Conservation (phyloP, 64 coral and sea anemone species). For the Anthopleura sola region DNA sequence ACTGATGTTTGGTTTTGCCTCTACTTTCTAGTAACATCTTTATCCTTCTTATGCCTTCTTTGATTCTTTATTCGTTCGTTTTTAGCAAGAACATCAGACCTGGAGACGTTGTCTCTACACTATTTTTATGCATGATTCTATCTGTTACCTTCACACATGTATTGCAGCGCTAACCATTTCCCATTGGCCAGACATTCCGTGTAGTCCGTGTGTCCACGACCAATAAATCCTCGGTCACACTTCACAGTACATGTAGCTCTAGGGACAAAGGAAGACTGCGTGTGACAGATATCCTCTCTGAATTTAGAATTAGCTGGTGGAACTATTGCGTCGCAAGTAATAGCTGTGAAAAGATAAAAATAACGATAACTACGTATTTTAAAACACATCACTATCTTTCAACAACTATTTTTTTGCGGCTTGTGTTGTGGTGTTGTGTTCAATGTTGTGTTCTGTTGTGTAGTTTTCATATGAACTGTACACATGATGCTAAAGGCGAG, state of each 20-base stretch:
- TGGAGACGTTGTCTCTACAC: background rate
- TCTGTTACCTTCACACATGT: slow-evolving; percentile 1
- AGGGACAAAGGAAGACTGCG: no score
- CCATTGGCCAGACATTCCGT: background rate
- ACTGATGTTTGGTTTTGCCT: no score
- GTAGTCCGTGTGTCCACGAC: background rate
- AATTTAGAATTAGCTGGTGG: slow-evolving; percentile 1
- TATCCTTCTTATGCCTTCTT: background rate
- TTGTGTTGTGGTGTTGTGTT: no score
- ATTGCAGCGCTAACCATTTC: background rate
- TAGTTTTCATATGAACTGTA: no score
- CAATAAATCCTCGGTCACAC: slow-evolving; percentile 1
- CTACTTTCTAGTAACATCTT: no score
- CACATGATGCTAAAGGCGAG: no score
- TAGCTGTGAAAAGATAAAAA: background rate
- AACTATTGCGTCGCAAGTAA: background rate
- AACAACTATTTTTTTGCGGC: no score
- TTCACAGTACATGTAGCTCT: background rate
- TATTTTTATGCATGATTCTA: background rate
- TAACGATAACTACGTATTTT: background rate
- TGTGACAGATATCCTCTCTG: background rate
- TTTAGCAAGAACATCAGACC: background rate
- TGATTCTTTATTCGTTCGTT: background rate
- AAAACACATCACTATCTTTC: no score
- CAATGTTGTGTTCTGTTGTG: no score